Conservation (phyloP, 2,797 vertebrate species). For the Thripadectes ignobilis region DNA sequence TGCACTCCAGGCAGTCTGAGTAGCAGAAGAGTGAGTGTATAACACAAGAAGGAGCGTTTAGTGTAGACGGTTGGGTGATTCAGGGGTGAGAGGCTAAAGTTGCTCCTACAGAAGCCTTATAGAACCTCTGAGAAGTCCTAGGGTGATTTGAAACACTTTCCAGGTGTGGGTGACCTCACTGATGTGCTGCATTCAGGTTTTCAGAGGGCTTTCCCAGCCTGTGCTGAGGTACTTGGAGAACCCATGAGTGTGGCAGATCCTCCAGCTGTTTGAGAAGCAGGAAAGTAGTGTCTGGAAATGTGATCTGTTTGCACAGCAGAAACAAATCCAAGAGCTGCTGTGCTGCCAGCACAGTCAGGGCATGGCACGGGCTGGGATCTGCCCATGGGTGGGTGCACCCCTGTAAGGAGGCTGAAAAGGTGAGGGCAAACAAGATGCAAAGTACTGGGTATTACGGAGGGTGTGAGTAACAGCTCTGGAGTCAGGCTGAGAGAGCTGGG, state of each 20-base stretch:
- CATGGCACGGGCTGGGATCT: background rate
- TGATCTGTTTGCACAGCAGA: background rate
- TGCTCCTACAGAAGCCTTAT: background rate
- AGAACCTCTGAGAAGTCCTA: background rate
- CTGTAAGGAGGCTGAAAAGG: background rate
- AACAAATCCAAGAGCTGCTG: background rate
- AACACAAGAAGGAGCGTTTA: background rate
- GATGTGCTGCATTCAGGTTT: background rate
- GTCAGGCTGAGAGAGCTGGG: background rate
- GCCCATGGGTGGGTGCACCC: background rate
- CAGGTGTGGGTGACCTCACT: background rate
- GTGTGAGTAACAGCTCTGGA: background rate
- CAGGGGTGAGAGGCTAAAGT: background rate
- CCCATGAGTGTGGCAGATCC: background rate
- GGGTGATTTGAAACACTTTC: background rate
- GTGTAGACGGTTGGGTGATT: background rate
- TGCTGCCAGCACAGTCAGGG: background rate
- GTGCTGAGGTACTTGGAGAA: background rate
- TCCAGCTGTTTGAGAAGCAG: background rate
- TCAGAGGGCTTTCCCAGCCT: background rate
- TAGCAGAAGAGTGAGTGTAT: background rate
- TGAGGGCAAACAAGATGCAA: rapidly evolving
- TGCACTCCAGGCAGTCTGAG: background rate
- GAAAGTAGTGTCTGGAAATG: background rate
- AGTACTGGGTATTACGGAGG: rapidly evolving